Base-by-base conservation (phyloP, 2,113 vertebrate genomes). In the Alligator sinensis region DNA sequence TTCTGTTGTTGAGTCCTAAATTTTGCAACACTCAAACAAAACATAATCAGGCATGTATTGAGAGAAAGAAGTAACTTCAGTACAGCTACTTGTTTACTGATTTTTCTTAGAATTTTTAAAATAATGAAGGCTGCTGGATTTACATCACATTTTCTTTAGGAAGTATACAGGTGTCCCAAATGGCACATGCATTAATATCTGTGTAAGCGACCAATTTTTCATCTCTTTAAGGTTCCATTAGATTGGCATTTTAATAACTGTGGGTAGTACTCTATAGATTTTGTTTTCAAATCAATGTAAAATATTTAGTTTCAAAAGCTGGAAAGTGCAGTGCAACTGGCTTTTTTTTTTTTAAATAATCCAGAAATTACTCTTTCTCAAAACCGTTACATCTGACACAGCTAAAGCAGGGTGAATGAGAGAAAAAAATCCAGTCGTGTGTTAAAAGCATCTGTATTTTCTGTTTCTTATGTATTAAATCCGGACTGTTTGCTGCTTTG, bases 401-500 rank as follows among this genome's bases (percentile, higher is more conserved):
- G 34, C 14, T 80, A 58, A 78, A 60, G 87, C 24, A 77, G 54
- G 82, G 8, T 75, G 76, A 75, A 60, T 82, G 86, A 30, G 28
- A 10, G 9, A 34, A 91, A 72, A 18, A 79, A 82, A 85, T 66
- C 15, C 24, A 58, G 28, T 66, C 27, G 63, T 34, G 8, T 77
- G 63, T 59, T 66, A 58, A 60, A 9, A 19, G 13, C 24, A 4
- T 72, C 84, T 91, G 22, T 16, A 15, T 9, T 88, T 76, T 62
- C 34, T 0, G 0, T 60, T 68, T 75, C 38, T 54, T 60, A 13
- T 1, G 2, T 1, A 0, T 70, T 78, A 3, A 61, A 77, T 91
- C 22, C 82, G 88, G 28, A 30, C 64, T 66, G 14, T 66, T n/a
- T 16, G n/a, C 68, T 80, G 47, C 13, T 82, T 82, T 59, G 0